Evolutionary conservation across 2,888 invertebrate genomes (phyloP), one percentile per base, ranked within the genome.

Genomic region (Stenolophus ochropezus): DNA sequence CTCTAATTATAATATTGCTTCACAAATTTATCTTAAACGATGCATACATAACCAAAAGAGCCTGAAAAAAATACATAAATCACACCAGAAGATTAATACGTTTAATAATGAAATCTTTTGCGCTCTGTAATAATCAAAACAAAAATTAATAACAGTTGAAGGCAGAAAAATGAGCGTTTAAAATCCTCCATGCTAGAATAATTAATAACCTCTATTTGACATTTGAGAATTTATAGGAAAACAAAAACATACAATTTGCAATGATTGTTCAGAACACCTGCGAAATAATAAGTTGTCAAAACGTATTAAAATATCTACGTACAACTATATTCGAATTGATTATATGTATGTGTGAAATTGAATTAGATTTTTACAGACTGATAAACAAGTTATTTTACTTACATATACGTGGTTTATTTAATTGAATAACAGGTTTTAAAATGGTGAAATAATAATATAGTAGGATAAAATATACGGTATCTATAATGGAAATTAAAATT

Each of bases 61-160:
- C 2, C 20, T 14, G 18, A 33, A 69, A 69, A 69, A 69, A 16
- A 11, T 33, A 33, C 65, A 69, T 69, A 69, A 69, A 69, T 69
- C 65, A 69, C 65, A 16, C 3, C 33, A 6, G 4, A 69, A 69
- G 65, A 69, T 69, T 69, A 69, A 69, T 69, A 33, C 27, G 65
- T 69, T 33, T 33, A 69, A 33, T 69, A 69, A 27, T 61, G 25
- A 33, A 69, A 18, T 18, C 16, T 69, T 27, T 11, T 14, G 33
- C 65, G 65, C 65, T 69, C 65, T 69, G 8, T 69, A 69, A 69
- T 69, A 69, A 69, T 69, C 65, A 69, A 27, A 33, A 69, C 33
- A 69, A 33, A 69, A 69, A 33, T 69, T 69, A 69, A 69, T 69
- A 27, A 69, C 27, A 16, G 65, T 33, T 18, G 27, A 69, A 4